Evolutionary conservation across 2,888 invertebrate species (phyloP).

Genomic region (Idaea straminata): DNA sequence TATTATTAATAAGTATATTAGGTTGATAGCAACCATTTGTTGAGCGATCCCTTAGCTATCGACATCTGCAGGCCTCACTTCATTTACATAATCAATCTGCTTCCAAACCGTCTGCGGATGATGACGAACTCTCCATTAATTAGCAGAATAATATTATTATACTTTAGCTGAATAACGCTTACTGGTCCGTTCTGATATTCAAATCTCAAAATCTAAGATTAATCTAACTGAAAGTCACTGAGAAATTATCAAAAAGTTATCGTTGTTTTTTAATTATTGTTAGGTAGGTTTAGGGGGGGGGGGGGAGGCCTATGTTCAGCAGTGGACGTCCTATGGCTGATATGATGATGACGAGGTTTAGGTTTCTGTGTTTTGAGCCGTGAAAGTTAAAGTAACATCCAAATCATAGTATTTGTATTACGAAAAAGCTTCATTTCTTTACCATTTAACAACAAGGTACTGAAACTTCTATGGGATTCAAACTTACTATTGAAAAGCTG

Average conservation of each 20-base stretch:
- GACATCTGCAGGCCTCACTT: constrained; percentile 52
- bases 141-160: constrained; percentile 1
- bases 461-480: not conserved
- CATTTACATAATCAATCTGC: constrained; percentile 68
- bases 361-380: no score
- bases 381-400: no score
- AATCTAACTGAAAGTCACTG: not conserved
- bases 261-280: not conserved
- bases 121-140: constrained; percentile 30
- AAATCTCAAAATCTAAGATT: not conserved
- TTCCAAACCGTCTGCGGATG: constrained; percentile 42
- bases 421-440: no score
- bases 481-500: constrained; percentile 22
- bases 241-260: not conserved
- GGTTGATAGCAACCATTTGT: constrained; percentile 43
- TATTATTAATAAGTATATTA: constrained; percentile 10
- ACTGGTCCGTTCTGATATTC: not conserved
- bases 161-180: not conserved
- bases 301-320: no score
- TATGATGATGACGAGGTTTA: no score
- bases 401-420: no score
- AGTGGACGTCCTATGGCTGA: no score
- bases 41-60: constrained; percentile 51
- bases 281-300: no score
- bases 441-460: no score